Base-by-base conservation (phyloP, 2,888 invertebrate species). In the Melipona beecheii region DNA sequence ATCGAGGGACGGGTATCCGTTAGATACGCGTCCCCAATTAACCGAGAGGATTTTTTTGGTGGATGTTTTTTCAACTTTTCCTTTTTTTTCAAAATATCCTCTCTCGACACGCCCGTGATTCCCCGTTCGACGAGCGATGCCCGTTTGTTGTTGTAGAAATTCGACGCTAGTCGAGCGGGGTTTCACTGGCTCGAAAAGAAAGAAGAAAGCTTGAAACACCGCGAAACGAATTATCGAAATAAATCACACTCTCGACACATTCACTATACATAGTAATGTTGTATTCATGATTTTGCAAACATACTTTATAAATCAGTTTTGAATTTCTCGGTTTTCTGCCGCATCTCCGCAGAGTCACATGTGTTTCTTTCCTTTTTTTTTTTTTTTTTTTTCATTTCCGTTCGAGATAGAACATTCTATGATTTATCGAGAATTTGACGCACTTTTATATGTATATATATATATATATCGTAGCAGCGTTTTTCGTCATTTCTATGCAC, bases 181-280 rank as follows among this genome's bases (percentile, higher is more conserved):
- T 76, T 58, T 21, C 27, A 62, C 19, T 2, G 72, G 62, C 43
- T 31, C n/a, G 54, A 58, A 70, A 79, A 21, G 62, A 73, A 69
- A 31, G 58, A 49, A 66, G 54, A 75, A 52, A 54, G 49, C 64
- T 69, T 49, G 68, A 66, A 52, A 83, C 70, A 71, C 84, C 78
- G 78, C 60, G 75, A 72, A 36, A 9, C 71, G 79, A 82, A 81
- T 31, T 31, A 31, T 31, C 31, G 31, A 31, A 31, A 31, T 31
- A 80, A 52, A 65, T 31, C 77, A 90, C 90, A 90, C 86, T 89
- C 88, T 87, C 84, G 85, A 90, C 87, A 90, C 90, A 90, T 86
- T 90, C 87, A 90, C 86, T 52, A 56, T 85, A 88, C 88, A 90
- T 87, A 66, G 81, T 88, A 87, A 88, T 87, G 74, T 88, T 89